Percentiles rank a stretch among this genome's conserved stretches.
Conservation (phyloP, 2,113 vertebrate species). For the Egretta garzetta region DNA sequence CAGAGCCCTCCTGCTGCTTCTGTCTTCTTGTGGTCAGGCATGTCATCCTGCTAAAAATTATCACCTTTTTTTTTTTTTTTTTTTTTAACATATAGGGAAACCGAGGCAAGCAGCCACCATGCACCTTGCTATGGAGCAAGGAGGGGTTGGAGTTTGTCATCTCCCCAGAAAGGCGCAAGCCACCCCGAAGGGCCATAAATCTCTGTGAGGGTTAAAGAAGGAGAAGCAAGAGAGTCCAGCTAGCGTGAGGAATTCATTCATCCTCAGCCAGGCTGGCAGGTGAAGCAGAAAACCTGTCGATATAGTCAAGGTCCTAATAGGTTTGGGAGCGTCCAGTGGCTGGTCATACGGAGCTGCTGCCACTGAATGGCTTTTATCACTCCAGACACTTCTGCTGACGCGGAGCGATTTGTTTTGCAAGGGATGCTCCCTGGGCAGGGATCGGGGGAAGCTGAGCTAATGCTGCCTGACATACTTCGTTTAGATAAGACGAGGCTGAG, state of each 20-base stretch:
- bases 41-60: background rate
- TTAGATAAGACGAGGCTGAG: background rate
- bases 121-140: background rate
- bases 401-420: background rate
- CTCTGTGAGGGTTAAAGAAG: background rate
- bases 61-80: background rate
- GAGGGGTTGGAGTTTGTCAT: background rate
- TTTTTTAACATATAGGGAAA: background rate
- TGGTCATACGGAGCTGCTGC: background rate
- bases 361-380: background rate
- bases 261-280: background rate
- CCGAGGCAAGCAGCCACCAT: background rate
- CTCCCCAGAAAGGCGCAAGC: background rate
- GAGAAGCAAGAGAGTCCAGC: background rate
- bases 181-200: background rate
- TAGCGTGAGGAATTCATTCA: background rate
- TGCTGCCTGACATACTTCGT: background rate
- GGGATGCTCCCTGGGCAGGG: background rate
- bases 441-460: background rate
- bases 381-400: conserved; percentile 40
- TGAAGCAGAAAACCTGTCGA: background rate
- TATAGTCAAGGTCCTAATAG: background rate
- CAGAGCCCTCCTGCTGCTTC: background rate
- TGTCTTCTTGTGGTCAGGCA: background rate
- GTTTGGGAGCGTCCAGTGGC: background rate